Conservation (phyloP, 2,113 vertebrate genomes). For the Spheniscus mendiculus region DNA sequence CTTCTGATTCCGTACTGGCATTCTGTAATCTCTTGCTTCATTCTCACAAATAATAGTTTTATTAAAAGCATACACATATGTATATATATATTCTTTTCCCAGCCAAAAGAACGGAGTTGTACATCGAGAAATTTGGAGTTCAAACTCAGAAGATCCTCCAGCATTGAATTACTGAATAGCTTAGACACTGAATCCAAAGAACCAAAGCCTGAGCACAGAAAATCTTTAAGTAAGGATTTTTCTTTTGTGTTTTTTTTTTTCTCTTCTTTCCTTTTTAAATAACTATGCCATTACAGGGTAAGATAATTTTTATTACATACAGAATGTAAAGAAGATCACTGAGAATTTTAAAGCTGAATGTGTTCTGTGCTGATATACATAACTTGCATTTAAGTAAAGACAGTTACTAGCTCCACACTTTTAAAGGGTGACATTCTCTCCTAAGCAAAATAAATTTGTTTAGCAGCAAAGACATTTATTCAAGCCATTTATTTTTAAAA, state of each 20-base stretch:
- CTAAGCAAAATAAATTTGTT: conserved; percentile 64
- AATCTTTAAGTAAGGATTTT: conserved; percentile 83
- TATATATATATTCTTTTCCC: conserved; percentile 43
- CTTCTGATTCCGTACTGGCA: conserved; percentile 3
- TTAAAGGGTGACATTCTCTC: conserved; percentile 41
- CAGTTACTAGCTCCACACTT: conserved; percentile 57
- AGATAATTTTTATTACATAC: conserved; percentile 56
- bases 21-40: conserved; percentile 4
- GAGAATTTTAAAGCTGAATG: conserved; percentile 43
- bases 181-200: conserved; percentile 79
- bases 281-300: conserved; percentile 1
- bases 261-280: conserved; percentile 26
- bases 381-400: conserved; percentile 62
- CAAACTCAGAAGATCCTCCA: conserved; percentile 80
- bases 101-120: conserved; percentile 70
- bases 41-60: conserved; percentile 35
- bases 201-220: conserved; percentile 83
- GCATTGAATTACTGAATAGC: conserved; percentile 80
- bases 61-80: neutral
- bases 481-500: conserved; percentile 64
- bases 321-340: conserved; percentile 31
- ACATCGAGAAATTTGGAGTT: conserved; percentile 66
- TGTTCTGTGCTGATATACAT: conserved; percentile 57
- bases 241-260: neutral
- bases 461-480: conserved; percentile 38